A percentile compares a stretch with the other conserved stretches of the same genome.
Evolutionary conservation across 2,113 vertebrate genomes (phyloP).

Genomic region (Psephotus haematonotus): DNA sequence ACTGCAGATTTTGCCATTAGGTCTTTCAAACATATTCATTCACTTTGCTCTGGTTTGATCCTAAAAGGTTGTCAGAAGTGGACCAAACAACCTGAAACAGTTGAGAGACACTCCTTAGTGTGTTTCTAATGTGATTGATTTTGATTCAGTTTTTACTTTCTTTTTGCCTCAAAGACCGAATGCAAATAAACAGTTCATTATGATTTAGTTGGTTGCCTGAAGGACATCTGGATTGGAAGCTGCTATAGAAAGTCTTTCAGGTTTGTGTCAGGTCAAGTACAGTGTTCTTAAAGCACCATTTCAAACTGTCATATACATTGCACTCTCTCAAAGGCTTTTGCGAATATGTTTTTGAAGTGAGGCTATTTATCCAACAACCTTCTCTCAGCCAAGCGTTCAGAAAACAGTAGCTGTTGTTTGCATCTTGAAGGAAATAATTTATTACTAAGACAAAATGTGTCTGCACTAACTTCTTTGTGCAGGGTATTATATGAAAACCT

Average conservation of each 20-base stretch:
- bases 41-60: background rate
- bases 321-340: conserved; percentile 31
- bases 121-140: background rate
- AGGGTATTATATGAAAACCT: conserved; percentile 6
- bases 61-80: background rate
- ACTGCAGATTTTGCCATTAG: background rate
- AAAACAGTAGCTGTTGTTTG: conserved; percentile 29
- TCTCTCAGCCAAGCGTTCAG: conserved; percentile 15
- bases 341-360: conserved; percentile 25
- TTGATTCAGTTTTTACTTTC: background rate
- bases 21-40: background rate
- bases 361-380: conserved; percentile 29
- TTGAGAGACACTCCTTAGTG: background rate
- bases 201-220: background rate
- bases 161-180: background rate
- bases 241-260: background rate
- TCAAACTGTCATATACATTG: background rate
- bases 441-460: conserved; percentile 17
- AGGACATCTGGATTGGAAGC: background rate
- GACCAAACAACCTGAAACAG: background rate
- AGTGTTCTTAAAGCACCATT: conserved; percentile 1
- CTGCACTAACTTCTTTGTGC: background rate
- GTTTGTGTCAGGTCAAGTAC: conserved; percentile 5
- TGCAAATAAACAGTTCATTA: background rate
- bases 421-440: conserved; percentile 48